Conservation (phyloP, 2,113 vertebrate species). For the Stomatorhinus ivindoensis region DNA sequence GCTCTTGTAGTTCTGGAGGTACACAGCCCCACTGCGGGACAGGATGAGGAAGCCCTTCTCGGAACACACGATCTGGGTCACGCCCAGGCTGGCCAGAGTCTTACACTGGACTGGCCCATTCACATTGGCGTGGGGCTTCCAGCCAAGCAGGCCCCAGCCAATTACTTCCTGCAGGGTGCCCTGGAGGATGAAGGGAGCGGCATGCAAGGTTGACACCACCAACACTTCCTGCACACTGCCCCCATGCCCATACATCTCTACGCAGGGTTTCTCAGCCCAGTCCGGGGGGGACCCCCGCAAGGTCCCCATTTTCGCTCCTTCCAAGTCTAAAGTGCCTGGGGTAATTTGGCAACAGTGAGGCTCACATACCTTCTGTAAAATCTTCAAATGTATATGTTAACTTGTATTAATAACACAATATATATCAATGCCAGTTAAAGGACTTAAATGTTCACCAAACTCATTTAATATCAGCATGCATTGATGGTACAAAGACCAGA, state of each 20-base stretch:
- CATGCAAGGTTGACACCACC: not conserved
- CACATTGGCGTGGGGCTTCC: conserved; percentile 90
- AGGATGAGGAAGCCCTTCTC: conserved; percentile 91
- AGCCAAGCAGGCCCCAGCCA: conserved; percentile 90
- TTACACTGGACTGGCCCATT: conserved; percentile 90
- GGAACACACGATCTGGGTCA: conserved; percentile 86
- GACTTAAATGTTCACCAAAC: too few relatives aligned
- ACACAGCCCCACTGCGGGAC: conserved; percentile 82
- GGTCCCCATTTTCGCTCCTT: not conserved
- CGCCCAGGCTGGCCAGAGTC: conserved; percentile 80
- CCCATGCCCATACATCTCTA: not conserved
- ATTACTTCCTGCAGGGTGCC: conserved; percentile 91
- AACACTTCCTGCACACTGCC: not conserved
- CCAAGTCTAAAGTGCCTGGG: not conserved
- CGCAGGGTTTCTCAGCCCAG: not conserved
- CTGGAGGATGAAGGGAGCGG: conserved; percentile 44
- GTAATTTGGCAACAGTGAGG: not conserved
- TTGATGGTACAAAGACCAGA: too few relatives aligned
- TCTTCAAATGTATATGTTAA: not conserved
- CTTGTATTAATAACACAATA: not conserved
- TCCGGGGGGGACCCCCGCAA: not conserved
- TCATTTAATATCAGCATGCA: too few relatives aligned
- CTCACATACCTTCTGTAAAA: not conserved
- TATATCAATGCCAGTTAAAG: too few relatives aligned
- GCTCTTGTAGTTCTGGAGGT: conserved; percentile 89